Conservation (phyloP, 2,888 invertebrate genomes). For the Ophion costatus region DNA sequence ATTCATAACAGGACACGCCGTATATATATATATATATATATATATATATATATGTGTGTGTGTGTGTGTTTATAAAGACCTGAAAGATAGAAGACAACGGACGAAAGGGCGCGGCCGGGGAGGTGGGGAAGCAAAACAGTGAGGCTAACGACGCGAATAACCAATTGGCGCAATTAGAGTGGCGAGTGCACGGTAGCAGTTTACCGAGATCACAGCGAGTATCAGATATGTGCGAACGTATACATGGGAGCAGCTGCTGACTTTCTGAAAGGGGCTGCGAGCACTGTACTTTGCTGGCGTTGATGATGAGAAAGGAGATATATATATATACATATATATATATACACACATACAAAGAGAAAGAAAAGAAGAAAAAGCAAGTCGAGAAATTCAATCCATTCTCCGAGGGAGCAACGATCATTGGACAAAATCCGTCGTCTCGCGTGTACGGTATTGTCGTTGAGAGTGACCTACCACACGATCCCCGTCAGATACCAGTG, state of each 20-base stretch:
- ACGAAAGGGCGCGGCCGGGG: constrained; percentile 33
- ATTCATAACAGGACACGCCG: too few species aligned
- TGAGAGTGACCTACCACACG: too few species aligned
- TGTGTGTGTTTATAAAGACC: background rate
- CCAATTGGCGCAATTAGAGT: constrained; percentile 77
- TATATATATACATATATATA: constrained; percentile 1
- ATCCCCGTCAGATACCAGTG: background rate
- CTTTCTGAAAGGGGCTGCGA: constrained; percentile 43
- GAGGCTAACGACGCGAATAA: constrained; percentile 60
- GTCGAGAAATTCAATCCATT: constrained; percentile 46
- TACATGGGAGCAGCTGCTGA: constrained; percentile 45
- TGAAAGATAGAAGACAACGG: too few species aligned
- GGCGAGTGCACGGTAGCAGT: constrained; percentile 58
- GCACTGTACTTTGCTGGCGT: constrained; percentile 57
- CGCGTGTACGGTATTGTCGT: background rate
- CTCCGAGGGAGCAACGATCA: constrained; percentile 28
- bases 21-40: too few species aligned
- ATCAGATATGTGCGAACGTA: constrained; percentile 72
- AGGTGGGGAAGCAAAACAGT: constrained; percentile 6
- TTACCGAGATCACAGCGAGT: constrained; percentile 66
- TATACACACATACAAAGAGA: background rate
- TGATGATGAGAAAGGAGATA: constrained; percentile 49
- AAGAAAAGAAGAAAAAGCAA: constrained; percentile 12
- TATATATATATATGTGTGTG: too few species aligned
- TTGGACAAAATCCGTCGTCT: constrained; percentile 24